Percentiles rank a stretch among this genome's conserved stretches.
Evolutionary conservation across 2,888 invertebrate genomes (phyloP).

Genomic region (Heterodera filipjevi): DNA sequence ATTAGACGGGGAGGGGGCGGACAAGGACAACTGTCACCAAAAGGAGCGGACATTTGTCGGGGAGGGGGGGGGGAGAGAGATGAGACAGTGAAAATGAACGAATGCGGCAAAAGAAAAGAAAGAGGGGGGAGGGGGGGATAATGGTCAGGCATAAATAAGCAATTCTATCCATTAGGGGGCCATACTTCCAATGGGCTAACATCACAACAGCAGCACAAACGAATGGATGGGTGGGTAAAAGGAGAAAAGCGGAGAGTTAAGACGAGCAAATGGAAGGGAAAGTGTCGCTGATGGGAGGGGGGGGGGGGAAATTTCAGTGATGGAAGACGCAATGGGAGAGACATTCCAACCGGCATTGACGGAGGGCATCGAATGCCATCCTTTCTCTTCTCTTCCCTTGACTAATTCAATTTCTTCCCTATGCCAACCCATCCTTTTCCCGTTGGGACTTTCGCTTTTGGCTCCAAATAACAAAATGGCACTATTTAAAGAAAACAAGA

Average conservation of each 20-base stretch:
- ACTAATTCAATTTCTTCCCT: slow-evolving; percentile 6
- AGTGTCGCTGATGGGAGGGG: neutral
- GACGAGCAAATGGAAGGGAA: neutral
- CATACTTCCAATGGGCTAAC: too few species aligned
- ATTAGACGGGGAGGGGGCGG: neutral
- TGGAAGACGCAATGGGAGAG: neutral
- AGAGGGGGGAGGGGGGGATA: neutral
- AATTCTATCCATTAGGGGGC: too few species aligned
- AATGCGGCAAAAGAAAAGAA: too few species aligned
- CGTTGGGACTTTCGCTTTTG: slow-evolving; percentile 13
- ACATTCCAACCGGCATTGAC: neutral
- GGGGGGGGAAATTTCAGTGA: neutral
- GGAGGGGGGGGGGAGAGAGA: neutral
- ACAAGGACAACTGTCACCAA: neutral
- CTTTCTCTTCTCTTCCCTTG: neutral
- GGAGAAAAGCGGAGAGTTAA: slow-evolving; percentile 2
- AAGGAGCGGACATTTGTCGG: neutral
- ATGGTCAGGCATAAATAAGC: neutral
- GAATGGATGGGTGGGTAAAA: neutral
- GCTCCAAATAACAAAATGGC: slow-evolving; percentile 17
- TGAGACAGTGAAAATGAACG: neutral
- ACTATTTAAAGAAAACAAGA: neutral
- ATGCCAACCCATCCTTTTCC: slow-evolving; percentile 8
- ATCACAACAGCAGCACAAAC: neutral
- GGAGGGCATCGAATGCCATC: neutral